Evolutionary conservation across 2,113 vertebrate species (phyloP), one percentile per base, ranked within the genome.

Genomic region (Canis aureus): DNA sequence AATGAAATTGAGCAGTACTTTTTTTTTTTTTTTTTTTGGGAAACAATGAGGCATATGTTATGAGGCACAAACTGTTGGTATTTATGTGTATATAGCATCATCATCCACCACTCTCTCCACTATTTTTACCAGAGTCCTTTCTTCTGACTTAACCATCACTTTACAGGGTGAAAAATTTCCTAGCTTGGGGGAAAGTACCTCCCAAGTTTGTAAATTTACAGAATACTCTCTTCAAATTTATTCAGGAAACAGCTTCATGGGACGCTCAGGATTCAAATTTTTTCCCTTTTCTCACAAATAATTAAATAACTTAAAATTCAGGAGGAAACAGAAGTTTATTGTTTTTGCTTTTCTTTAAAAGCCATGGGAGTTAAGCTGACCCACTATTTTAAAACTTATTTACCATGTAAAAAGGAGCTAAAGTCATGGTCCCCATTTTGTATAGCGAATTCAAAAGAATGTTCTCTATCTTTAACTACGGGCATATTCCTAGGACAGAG

Each of bases 381-480:
- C 22, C 74, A 78, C 23, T 79, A 93, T 79, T 91, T 91, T 66
- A 74, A 91, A 97, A 32, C 5, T 66, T 85, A 43, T 94, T 94
- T 91, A 78, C 15, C 19, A 85, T 6, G 17, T 89, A 91, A 95
- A 94, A n/a, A 49, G 22, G 17, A 95, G 17, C 15, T 69, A 81
- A 55, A 89, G 10, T 93, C 53, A 53, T 8, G 69, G 60, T 69
- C 49, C 22, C 59, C 22, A 51, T 95, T 81, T 82, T 84, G 25
- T 19, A 5, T 51, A 38, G 6, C 5, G 35, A 11, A 86, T 25
- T 27, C 22, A 91, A 84, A 79, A 89, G 15, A 67, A 60, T 82
- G n/a, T 49, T 78, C 29, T 87, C 25, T 20, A 67, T 49, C 22
- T 82, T 82, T 93, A 89, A 91, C 43, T 64, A 91, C 92, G 23